Conservation (phyloP, 2,888 invertebrate genomes). For the Sarcophaga variegata region DNA sequence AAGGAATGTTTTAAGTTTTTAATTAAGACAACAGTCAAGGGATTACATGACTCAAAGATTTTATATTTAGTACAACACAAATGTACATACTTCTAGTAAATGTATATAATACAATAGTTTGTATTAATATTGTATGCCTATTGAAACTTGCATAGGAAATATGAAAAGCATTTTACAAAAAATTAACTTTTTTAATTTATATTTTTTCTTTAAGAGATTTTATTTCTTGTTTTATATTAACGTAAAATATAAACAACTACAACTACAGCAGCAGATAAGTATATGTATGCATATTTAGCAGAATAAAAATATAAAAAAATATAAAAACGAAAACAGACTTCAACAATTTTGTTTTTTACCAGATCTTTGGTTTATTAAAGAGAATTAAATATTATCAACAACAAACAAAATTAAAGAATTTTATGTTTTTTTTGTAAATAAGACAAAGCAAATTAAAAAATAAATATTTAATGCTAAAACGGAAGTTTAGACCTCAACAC, state of each 20-base stretch:
- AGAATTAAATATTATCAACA: constrained; percentile 28
- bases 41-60: not conserved
- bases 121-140: not conserved
- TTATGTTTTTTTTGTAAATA: constrained; percentile 53
- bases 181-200: not conserved
- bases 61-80: not conserved
- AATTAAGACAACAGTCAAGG: constrained; percentile 9
- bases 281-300: not conserved
- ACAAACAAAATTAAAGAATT: not conserved
- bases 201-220: not conserved
- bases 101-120: not conserved
- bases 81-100: not conserved
- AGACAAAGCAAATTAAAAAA: constrained; percentile 65
- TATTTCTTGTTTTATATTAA: not conserved
- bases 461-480: constrained; percentile 60
- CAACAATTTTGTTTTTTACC: not conserved
- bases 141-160: not conserved
- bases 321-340: constrained; percentile 2
- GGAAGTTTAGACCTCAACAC: constrained; percentile 43
- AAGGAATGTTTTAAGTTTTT: not conserved
- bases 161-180: constrained; percentile 40
- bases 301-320: not conserved
- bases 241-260: not conserved
- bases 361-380: not conserved
- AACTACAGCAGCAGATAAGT: not conserved